Percentiles rank a stretch among this genome's conserved stretches.
Conservation (phyloP, 2,888 invertebrate species). For the Amphipyra berbera region DNA sequence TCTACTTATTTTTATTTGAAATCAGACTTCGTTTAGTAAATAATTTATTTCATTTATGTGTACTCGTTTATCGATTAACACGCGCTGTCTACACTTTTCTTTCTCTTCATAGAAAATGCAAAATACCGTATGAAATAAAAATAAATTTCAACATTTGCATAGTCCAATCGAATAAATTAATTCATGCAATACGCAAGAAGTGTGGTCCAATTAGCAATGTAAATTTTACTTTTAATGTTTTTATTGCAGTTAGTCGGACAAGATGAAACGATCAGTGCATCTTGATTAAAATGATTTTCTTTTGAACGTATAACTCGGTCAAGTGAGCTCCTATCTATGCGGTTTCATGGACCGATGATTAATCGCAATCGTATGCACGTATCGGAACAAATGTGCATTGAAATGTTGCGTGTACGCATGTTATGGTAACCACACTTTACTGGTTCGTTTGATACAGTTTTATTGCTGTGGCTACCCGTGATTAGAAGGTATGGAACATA, state of each 20-base stretch:
- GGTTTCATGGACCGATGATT: constrained; percentile 64
- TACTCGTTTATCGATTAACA: constrained; percentile 13
- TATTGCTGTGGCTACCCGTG: constrained; percentile 34
- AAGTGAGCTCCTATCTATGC: constrained; percentile 61
- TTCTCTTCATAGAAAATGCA: constrained; percentile 20
- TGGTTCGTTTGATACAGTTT: constrained; percentile 41
- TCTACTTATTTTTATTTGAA: constrained; percentile 10
- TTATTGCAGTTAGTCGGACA: constrained; percentile 40
- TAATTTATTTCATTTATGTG: constrained; percentile 4
- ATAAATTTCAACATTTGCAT: constrained; percentile 39
- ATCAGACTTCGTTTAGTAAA: neutral
- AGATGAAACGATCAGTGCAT: constrained; percentile 56
- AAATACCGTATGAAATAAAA: constrained; percentile 25
- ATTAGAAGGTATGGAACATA: constrained; percentile 24
- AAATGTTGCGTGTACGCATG: constrained; percentile 58
- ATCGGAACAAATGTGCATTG: constrained; percentile 57
- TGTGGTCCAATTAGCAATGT: constrained; percentile 60
- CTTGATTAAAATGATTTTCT: constrained; percentile 63
- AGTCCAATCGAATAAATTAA: constrained; percentile 36
- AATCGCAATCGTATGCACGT: constrained; percentile 63
- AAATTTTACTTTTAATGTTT: constrained; percentile 50
- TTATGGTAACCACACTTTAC: constrained; percentile 44
- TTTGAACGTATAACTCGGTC: constrained; percentile 72
- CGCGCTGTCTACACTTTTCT: constrained; percentile 27
- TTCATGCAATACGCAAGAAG: constrained; percentile 23